A percentile compares a stretch with the other conserved stretches of the same genome.
These are phyloP conservation scores for Phylloscopus collybita DNA, from an alignment of 2,797 vertebrate species.

Conservation along the genomic window DNA sequence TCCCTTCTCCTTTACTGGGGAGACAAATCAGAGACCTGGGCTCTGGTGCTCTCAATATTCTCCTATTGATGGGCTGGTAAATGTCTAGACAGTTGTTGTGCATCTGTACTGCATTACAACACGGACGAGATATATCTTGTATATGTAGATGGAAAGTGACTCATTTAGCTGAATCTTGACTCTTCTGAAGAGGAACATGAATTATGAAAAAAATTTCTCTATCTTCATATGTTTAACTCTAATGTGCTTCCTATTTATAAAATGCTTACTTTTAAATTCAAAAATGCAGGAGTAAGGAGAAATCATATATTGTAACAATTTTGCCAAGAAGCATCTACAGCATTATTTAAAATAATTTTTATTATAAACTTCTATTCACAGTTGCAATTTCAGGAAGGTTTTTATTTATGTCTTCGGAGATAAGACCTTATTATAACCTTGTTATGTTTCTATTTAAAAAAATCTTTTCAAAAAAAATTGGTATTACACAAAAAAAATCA, in stretches of 20 bases:
- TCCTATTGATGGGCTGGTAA: conserved; percentile 14
- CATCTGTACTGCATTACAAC: background rate
- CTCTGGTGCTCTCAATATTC: background rate
- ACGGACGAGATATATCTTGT: background rate
- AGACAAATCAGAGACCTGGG: conserved; percentile 43
- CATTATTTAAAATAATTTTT: background rate
- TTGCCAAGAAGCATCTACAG: background rate
- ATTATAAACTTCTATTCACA: background rate
- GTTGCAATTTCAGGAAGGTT: background rate
- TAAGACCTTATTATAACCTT: no score
- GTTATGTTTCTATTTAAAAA: background rate
- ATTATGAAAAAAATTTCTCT: background rate
- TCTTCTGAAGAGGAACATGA: background rate
- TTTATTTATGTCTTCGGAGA: background rate
- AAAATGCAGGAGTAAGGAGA: background rate
- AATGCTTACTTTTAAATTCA: background rate
- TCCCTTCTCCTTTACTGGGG: conserved; percentile 14
- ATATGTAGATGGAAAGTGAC: background rate
- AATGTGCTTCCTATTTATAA: background rate
- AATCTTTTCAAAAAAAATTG: background rate
- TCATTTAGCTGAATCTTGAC: background rate
- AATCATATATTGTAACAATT: background rate
- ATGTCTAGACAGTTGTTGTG: background rate
- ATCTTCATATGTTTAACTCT: background rate
- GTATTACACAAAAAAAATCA: background rate